Base-by-base conservation (phyloP, 2,888 invertebrate species). In the Embidobia sp. region DNA sequence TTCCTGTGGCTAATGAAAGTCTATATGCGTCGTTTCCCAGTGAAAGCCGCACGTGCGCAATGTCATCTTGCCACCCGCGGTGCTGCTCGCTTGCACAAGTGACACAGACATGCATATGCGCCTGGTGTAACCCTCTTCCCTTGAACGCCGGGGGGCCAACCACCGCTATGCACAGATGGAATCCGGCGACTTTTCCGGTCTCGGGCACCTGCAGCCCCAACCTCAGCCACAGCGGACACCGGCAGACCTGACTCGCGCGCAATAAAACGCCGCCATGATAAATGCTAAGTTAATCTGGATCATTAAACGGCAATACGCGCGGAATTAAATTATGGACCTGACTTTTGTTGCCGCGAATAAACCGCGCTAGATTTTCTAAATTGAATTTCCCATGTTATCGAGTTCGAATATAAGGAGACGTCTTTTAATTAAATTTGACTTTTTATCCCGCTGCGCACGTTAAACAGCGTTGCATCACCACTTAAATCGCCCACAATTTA, bases 1-100 rank as follows among this genome's bases (percentile, higher is more conserved):
- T 88, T 88, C 88, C 88, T 87, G 87, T 78, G 87, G 86, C 86
- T 88, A 88, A 88, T 88, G 88, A 88, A 87, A 87, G 86, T 74
- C 77, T 78, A 78, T 78, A 70, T 63, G 78, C 77, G 46, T 49
- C 66, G 70, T 44, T 35, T 53, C 69, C 63, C 46, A 35, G 67
- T 46, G 51, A 37, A 64, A 64, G 66, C 51, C 49, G 70, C 79
- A 77, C 79, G 77, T 74, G 79, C 74, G 77, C 76, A 69, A 67
- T 69, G 73, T 76, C 73, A 64, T 69, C 76, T 64, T 44, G 48
- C 55, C 69, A 69, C 64, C 72, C 78, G 76, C 31, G 63, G 67
- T 67, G 53, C 46, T 10, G n/a, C n/a, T n/a, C n/a, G n/a, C n/a
- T n/a, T 29, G 55, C 40, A 64, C 59, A 51, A 44, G n/a, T 10